Evolutionary conservation across 2,888 invertebrate genomes (phyloP), one percentile per base, ranked within the genome.

Genomic region (Leptura quadrifasciata): DNA sequence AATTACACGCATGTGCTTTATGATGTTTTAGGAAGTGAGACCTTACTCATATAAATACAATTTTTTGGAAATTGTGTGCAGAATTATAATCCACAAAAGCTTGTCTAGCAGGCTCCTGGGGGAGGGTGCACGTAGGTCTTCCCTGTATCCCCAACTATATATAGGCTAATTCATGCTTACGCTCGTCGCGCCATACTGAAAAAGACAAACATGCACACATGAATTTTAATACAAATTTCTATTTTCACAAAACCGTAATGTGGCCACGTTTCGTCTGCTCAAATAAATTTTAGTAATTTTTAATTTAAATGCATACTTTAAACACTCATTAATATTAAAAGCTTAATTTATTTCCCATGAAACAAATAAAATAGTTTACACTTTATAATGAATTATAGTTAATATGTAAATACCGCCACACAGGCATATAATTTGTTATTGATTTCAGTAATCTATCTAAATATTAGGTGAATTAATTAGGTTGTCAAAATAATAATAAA

Each of bases 251-350:
- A 61, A 31, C 60, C 27, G 24, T 61, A 61, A 61, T 61, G 39
- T n/a, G 8, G 15, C 8, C 60, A n/a, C n/a, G 31, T 1, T 12
- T 12, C 58, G 24, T n/a, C n/a, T 15, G 8, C 31, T n/a, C n/a
- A n/a, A 61, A n/a, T 17, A 31, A 15, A 47, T 27, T 60, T 27
- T 61, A 61, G 27, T 61, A 61, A 61, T 61, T 61, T 31, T 61
- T 61, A 61, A 61, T 61, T 27, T 61, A 61, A 61, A 61, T 61
- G 60, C 60, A 31, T 27, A 31, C 27, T 17, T 17, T 61, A 27
- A 61, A 17, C 15, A 17, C 47, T 31, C n/a, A 61, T 61, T 61
- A 61, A 31, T 61, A 31, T 27, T 15, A 61, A 31, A 31, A 8
- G 60, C 1, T 31, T 47, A n/a, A 47, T 61, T 60, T 60, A 6